A percentile compares a stretch with the other conserved stretches of the same genome.
Evolutionary conservation across 2,113 vertebrate species (phyloP).

Genomic region (Columba janthina): DNA sequence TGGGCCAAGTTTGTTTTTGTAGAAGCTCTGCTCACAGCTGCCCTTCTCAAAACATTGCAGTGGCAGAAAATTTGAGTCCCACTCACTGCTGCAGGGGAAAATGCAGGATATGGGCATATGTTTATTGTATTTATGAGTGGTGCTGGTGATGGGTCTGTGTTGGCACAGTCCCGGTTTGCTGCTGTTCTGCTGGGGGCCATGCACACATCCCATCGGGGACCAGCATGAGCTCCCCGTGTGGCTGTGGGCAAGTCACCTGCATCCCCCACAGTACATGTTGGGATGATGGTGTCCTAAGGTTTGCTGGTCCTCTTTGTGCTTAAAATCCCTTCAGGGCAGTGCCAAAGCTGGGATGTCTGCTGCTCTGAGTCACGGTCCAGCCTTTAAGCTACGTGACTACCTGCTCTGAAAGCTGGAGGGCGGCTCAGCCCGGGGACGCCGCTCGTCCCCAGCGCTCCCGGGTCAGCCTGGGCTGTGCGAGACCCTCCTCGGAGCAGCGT

Average conservation of each 20-base stretch:
- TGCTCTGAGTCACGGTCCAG: background rate
- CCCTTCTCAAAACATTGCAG: background rate
- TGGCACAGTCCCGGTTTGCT: background rate
- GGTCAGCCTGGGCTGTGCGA: background rate
- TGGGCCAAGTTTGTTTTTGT: background rate
- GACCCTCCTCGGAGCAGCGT: accelerated
- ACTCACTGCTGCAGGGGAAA: background rate
- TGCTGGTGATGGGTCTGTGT: background rate
- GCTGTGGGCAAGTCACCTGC: background rate
- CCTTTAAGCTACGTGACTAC: background rate
- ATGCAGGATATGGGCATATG: background rate
- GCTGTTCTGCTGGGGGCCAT: background rate
- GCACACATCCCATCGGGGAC: background rate
- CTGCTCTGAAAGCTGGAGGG: background rate
- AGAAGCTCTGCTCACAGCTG: background rate
- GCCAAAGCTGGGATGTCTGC: background rate
- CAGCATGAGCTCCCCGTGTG: accelerated
- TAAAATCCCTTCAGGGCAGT: background rate
- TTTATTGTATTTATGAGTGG: accelerated
- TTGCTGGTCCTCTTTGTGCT: background rate
- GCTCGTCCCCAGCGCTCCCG: background rate
- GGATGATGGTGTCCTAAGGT: background rate
- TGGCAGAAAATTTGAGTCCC: background rate
- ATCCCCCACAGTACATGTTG: background rate
- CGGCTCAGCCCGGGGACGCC: background rate